Conservation (phyloP, 2,797 vertebrate species). For the Ctenochaetus hawaiiensis region DNA sequence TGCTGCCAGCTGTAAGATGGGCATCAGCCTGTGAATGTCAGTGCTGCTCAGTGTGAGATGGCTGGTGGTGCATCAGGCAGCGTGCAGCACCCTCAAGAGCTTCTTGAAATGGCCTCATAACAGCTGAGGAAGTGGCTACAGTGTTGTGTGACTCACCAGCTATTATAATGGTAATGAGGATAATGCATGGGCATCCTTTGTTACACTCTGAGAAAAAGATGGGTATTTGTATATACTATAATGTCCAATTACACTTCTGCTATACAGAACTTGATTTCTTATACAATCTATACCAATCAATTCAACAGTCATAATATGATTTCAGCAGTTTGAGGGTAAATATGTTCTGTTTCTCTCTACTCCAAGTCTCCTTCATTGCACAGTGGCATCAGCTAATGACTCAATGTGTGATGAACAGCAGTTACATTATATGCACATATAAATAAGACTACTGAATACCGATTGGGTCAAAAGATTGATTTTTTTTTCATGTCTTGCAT, state of each 20-base stretch:
- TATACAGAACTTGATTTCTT: slow-evolving; percentile 46
- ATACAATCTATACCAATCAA: slow-evolving; percentile 5
- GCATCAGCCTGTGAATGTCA: slow-evolving; percentile 71
- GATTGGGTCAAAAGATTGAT: slow-evolving; percentile 4
- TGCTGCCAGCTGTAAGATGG: slow-evolving; percentile 33
- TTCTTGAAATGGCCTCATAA: slow-evolving; percentile 52
- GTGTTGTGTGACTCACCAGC: slow-evolving; percentile 19
- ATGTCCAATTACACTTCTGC: slow-evolving; percentile 34
- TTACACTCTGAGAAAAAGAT: slow-evolving; percentile 22
- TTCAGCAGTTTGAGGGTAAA: too few relatives aligned
- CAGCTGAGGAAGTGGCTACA: slow-evolving; percentile 45
- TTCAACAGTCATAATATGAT: too few relatives aligned
- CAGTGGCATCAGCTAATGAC: background rate
- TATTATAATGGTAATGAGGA: slow-evolving; percentile 60
- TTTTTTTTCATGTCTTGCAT: slow-evolving; percentile 1
- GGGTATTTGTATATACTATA: slow-evolving; percentile 1
- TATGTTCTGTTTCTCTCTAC: too few relatives aligned
- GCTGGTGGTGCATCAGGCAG: slow-evolving; percentile 48
- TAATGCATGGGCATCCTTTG: slow-evolving; percentile 49
- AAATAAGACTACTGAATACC: background rate
- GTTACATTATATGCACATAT: background rate
- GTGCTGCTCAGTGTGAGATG: slow-evolving; percentile 57
- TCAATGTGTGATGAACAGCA: slow-evolving; percentile 10
- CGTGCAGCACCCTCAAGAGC: slow-evolving; percentile 49
- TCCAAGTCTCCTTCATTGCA: too few relatives aligned